Evolutionary conservation across 2,888 invertebrate genomes (phyloP).

Genomic region (Spisula solida): DNA sequence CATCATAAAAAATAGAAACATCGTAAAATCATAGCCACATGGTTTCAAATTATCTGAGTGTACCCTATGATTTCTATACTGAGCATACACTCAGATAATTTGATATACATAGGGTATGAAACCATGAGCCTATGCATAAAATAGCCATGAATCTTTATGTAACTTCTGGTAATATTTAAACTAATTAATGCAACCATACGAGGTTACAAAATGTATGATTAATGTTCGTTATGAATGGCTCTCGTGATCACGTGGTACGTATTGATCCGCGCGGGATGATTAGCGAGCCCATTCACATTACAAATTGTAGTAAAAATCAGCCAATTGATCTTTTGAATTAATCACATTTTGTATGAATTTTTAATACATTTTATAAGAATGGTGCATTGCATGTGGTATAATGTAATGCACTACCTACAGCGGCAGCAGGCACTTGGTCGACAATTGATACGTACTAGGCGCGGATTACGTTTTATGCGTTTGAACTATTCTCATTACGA

Average conservation of each 20-base stretch:
- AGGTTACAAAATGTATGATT: neutral
- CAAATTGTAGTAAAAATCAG: constrained; percentile 2
- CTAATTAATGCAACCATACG: no score
- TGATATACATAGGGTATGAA: no score
- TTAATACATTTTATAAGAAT: neutral
- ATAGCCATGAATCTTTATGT: no score
- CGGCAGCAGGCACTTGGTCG: neutral
- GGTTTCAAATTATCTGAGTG: no score
- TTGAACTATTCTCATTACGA: neutral
- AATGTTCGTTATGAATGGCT: neutral
- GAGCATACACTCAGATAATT: no score
- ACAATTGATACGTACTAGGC: neutral
- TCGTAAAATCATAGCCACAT: no score
- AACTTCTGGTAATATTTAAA: no score
- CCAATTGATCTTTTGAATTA: neutral
- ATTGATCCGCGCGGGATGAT: neutral
- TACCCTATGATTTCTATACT: no score
- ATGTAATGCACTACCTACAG: neutral
- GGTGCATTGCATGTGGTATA: neutral
- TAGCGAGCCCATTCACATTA: neutral
- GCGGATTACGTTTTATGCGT: neutral
- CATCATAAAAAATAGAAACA: no score
- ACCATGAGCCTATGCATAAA: no score
- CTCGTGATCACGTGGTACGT: neutral
- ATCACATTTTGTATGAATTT: neutral